Conservation (phyloP, 2,113 vertebrate genomes). For the Cyprinodon tularosa region DNA sequence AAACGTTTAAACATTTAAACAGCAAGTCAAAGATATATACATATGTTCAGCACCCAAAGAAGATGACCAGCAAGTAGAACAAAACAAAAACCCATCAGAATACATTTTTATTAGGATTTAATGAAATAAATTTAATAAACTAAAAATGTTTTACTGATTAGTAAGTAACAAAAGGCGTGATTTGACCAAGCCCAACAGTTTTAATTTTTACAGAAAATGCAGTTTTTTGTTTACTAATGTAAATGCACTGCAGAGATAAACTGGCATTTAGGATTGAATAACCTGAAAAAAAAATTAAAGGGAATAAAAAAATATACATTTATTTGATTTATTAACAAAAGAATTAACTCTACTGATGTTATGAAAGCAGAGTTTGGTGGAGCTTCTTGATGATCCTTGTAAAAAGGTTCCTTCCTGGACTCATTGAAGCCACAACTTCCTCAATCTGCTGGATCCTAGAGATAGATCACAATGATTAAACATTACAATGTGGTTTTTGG, state of each 20-base stretch:
- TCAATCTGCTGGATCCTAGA: conserved; percentile 71
- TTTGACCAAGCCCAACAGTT: not conserved
- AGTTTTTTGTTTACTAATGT: not conserved
- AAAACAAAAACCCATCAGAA: not conserved
- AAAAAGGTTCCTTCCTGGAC: conserved; percentile 66
- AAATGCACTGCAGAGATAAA: not conserved
- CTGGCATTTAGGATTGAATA: not conserved
- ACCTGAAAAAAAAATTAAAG: not conserved
- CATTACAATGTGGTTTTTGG: not conserved
- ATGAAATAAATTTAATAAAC: not conserved
- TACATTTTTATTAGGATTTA: not conserved
- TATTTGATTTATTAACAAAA: not conserved
- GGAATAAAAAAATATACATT: not conserved
- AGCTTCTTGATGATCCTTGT: conserved; percentile 73
- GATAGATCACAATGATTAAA: conserved; percentile 6
- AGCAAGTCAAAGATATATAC: too few species aligned
- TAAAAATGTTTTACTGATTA: too few species aligned
- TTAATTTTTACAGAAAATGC: not conserved
- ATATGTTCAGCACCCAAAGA: not conserved
- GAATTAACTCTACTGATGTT: conserved; percentile 9
- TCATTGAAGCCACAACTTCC: conserved; percentile 57
- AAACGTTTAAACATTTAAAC: too few species aligned
- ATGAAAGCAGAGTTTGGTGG: conserved; percentile 63
- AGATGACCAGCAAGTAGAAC: not conserved
- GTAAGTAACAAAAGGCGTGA: too few species aligned